Conservation (phyloP, 37 sponge, comb jelly and placozoan species). For the Corticium candelabrum region DNA sequence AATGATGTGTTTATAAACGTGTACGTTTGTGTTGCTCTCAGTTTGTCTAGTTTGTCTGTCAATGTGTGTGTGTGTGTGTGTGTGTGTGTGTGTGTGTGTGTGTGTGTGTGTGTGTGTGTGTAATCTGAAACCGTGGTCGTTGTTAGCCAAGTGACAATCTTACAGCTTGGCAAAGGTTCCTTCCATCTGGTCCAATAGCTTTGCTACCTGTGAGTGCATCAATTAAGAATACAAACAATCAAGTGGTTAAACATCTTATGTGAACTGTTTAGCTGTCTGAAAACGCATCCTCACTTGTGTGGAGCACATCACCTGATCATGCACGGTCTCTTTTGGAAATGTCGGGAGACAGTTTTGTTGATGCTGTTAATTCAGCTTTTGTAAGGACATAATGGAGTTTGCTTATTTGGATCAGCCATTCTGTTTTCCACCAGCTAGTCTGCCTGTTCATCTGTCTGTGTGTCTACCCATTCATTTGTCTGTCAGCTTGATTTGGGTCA, state of each 20-base stretch:
- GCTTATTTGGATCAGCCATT: too few relatives aligned
- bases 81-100: too few relatives aligned
- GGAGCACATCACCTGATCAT: slow-evolving; percentile 55
- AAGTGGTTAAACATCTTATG: too few relatives aligned
- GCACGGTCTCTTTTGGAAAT: slow-evolving; percentile 42
- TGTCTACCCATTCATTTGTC: too few relatives aligned
- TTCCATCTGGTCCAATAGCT: slow-evolving; percentile 76
- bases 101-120: too few relatives aligned
- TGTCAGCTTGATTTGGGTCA: too few relatives aligned
- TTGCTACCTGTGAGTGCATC: slow-evolving; percentile 54
- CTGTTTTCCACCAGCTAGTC: neutral
- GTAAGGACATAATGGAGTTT: slow-evolving; percentile 27
- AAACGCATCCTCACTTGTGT: slow-evolving; percentile 43
- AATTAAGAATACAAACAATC: too few relatives aligned
- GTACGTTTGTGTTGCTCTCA: too few relatives aligned
- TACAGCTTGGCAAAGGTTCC: slow-evolving; percentile 68
- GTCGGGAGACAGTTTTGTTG: slow-evolving; percentile 38
- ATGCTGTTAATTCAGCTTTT: slow-evolving; percentile 52
- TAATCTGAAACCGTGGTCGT: too few relatives aligned
- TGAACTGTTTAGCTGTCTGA: slow-evolving; percentile 36
- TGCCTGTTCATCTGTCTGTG: neutral
- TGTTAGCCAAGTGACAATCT: slow-evolving; percentile 17
- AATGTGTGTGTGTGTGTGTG: too few relatives aligned
- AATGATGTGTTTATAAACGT: too few relatives aligned
- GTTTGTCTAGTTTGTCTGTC: too few relatives aligned